Base-by-base conservation (phyloP, 2,888 invertebrate species). In the Cheilosia impressa region DNA sequence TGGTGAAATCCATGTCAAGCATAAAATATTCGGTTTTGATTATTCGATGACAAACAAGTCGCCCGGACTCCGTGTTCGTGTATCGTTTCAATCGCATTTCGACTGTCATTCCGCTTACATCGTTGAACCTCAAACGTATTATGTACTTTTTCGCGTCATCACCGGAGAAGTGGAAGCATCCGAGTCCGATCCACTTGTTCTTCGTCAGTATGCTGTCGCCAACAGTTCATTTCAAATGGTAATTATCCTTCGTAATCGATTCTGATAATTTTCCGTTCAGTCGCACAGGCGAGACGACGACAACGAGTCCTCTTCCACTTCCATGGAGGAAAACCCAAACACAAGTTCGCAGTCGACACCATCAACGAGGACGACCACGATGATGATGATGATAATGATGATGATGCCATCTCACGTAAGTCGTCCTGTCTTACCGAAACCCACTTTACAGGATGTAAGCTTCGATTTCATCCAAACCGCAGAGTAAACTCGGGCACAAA, bases 251-350 rank as follows among this genome's bases (percentile, higher is more conserved):
- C 22, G 81, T 76, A 81, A 85, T 76, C 81, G 81, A 85, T 77
- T 85, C 76, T 53, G 81, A 85, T 85, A 77, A 81, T 77, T 80
- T 85, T 85, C 60, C 80, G 60, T 84, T 75, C 80, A 84, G 84
- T 71, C 84, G 71, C 66, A 68, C 73, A 62, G 53, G 13, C 38
- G 31, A 41, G 38, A 22, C 47, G 22, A 60, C 31, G 45, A 55
- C 27, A 45, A 45, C n/a, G 19, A n/a, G 10, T 19, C n/a, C 31
- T 34, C 34, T 41, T 41, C 58, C 7, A 7, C 34, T 43, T 7
- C 63, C 38, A 38, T 38, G 10, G 7, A 41, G 10, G 7, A 41
- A 43, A 31, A 27, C 41, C 17, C 38, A 15, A 10, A 78, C 78
- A 79, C 65, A 58, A 65, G 65, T 60, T 72, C 60, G 10, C 68